Percentiles rank a stretch among this genome's conserved stretches.
Conservation (phyloP, 2,113 vertebrate genomes). For the Siphamia tubifer region DNA sequence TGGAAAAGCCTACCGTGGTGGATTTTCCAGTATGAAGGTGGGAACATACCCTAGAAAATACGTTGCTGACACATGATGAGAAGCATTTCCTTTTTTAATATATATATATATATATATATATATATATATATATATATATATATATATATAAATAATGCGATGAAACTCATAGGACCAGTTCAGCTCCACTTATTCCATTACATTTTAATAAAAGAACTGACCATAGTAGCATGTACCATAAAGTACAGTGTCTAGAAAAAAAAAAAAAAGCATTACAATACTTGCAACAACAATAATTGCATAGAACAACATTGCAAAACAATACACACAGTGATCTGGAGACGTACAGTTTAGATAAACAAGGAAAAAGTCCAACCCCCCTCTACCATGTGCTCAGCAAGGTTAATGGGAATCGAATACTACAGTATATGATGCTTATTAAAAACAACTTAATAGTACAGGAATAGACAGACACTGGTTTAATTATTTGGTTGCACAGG, state of each 20-base stretch:
- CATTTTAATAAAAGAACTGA: slow-evolving; percentile 79
- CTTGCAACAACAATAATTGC: slow-evolving; percentile 74
- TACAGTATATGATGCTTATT: slow-evolving; percentile 27
- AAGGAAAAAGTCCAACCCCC: slow-evolving; percentile 1
- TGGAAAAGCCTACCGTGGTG: slow-evolving; percentile 28
- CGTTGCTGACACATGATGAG: not conserved
- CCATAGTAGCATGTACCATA: slow-evolving; percentile 60
- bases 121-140: too few species aligned
- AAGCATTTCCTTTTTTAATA: slow-evolving; percentile 7
- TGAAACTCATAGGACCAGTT: not conserved
- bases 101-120: too few species aligned
- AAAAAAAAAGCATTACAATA: slow-evolving; percentile 64
- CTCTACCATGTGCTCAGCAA: slow-evolving; percentile 54
- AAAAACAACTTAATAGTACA: slow-evolving; percentile 18
- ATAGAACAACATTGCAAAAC: slow-evolving; percentile 74
- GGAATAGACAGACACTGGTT: slow-evolving; percentile 7
- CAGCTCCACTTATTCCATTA: slow-evolving; percentile 44
- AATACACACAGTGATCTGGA: slow-evolving; percentile 55
- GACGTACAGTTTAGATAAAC: slow-evolving; percentile 45
- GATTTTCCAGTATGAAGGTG: slow-evolving; percentile 39
- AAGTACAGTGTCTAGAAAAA: slow-evolving; percentile 69
- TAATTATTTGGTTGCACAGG: too few species aligned
- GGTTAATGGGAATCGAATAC: slow-evolving; percentile 35
- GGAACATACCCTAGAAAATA: not conserved
- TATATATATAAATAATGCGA: too few species aligned